phyloP scores from a whole-genome alignment of 1,140 invertebrate genomes.

The Leptestheria dahalacensis region DNA sequence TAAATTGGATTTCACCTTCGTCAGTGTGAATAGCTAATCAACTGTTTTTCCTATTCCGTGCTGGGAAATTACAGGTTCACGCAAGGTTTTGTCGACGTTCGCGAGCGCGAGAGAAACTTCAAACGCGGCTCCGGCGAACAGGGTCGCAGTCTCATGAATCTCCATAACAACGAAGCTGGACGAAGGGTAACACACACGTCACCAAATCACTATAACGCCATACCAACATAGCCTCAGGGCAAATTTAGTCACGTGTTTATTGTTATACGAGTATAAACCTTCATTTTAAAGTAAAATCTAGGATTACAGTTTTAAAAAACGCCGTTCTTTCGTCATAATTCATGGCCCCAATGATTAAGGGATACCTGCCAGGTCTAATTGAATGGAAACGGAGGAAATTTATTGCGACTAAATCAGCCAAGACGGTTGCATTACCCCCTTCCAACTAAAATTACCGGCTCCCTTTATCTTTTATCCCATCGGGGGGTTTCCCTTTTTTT shows the following conservation, averaged over 20 bases:
- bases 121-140: constrained; percentile 51
- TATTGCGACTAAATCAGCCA: not conserved
- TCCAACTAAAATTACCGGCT: not conserved
- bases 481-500: not conserved
- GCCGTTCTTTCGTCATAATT: not conserved
- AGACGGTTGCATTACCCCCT: no score
- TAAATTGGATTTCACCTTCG: no score
- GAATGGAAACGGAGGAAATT: not conserved
- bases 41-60: no score
- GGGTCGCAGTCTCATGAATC: constrained; percentile 73
- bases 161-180: constrained; percentile 89
- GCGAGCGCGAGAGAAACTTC: constrained; percentile 52
- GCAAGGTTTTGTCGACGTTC: constrained; percentile 76
- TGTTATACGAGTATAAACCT: no score
- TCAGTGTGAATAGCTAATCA: no score
- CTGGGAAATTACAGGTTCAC: no score
- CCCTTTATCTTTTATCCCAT: not conserved
- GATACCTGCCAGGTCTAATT: not conserved
- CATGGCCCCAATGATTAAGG: not conserved
- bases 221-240: not conserved
- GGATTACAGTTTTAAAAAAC: no score
- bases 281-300: no score
- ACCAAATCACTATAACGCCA: not conserved
- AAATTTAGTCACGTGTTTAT: not conserved
- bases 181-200: constrained; percentile 44